Evolutionary conservation across 2,113 vertebrate species (phyloP).

Genomic region (Stomatorhinus ivindoensis): DNA sequence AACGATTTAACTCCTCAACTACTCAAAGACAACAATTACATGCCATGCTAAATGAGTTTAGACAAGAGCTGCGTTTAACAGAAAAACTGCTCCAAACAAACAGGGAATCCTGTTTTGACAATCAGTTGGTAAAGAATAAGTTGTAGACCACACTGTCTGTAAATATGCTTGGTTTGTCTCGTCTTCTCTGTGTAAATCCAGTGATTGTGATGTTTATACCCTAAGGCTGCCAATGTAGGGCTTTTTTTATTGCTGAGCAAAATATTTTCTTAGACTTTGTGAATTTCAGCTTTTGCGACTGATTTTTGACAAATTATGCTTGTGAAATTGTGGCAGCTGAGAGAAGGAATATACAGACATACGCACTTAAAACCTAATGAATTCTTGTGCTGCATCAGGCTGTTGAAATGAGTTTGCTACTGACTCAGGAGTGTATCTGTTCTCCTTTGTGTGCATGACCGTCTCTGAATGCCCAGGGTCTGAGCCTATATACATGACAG

Average conservation of each 20-base stretch:
- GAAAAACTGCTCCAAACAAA: neutral
- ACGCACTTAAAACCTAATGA: neutral
- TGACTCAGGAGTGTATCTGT: constrained; percentile 59
- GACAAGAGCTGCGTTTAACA: neutral
- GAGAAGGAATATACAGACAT: neutral
- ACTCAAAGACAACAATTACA: neutral
- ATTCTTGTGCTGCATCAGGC: constrained; percentile 16
- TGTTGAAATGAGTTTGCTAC: constrained; percentile 40
- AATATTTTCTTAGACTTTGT: neutral
- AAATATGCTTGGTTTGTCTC: neutral
- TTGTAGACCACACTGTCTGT: neutral
- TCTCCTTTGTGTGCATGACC: constrained; percentile 59
- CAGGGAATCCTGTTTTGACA: neutral
- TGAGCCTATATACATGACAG: constrained; percentile 66
- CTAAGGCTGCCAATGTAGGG: neutral
- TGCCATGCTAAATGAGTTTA: neutral
- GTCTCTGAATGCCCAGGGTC: constrained; percentile 56
- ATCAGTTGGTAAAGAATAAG: neutral
- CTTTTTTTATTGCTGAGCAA: neutral
- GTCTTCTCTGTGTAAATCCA: neutral
- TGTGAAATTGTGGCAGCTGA: neutral
- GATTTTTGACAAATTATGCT: neutral
- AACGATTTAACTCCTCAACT: neutral
- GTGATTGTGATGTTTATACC: neutral
- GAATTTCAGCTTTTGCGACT: neutral